These are phyloP conservation scores for Sussaba pulchella DNA, from an alignment of 2,888 invertebrate genomes.

Conservation along the genomic window DNA sequence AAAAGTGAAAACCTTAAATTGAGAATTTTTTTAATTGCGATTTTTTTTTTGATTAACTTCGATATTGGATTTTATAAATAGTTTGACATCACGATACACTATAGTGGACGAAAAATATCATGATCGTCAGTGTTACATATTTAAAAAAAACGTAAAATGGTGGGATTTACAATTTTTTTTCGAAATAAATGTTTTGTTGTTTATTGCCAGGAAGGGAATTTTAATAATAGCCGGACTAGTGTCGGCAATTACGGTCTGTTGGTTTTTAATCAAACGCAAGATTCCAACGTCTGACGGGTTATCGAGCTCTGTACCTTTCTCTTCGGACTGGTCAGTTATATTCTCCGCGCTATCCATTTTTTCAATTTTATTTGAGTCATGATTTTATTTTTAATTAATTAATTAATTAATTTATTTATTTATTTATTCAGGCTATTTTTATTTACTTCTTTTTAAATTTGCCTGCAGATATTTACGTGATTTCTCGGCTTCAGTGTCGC, in stretches of 20 bases:
- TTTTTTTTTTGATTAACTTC: too few relatives aligned
- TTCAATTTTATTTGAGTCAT: too few relatives aligned
- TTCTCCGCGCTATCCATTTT: not conserved
- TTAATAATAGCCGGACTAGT: constrained; percentile 73
- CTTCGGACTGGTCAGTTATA: constrained; percentile 73
- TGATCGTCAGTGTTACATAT: constrained; percentile 14
- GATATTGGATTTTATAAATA: too few relatives aligned
- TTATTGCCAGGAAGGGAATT: constrained; percentile 72
- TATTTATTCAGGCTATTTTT: not conserved
- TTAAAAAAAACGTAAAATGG: too few relatives aligned
- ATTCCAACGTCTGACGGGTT: constrained; percentile 65
- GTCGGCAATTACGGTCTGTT: constrained; percentile 74
- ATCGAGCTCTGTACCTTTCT: constrained; percentile 72
- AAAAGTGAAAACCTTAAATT: too few relatives aligned
- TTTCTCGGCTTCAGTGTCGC: not conserved
- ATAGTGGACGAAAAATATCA: not conserved
- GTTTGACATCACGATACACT: too few relatives aligned
- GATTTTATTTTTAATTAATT: not conserved
- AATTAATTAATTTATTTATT: constrained; percentile 4
- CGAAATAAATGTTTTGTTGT: too few relatives aligned
- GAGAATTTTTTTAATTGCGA: too few relatives aligned
- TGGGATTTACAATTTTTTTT: too few relatives aligned
- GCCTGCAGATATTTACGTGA: not conserved
- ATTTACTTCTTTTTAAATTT: not conserved
- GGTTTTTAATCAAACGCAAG: constrained; percentile 72